Evolutionary conservation across 2,113 vertebrate genomes (phyloP), one percentile per base, ranked within the genome.

Genomic region (Bufo gargarizans): DNA sequence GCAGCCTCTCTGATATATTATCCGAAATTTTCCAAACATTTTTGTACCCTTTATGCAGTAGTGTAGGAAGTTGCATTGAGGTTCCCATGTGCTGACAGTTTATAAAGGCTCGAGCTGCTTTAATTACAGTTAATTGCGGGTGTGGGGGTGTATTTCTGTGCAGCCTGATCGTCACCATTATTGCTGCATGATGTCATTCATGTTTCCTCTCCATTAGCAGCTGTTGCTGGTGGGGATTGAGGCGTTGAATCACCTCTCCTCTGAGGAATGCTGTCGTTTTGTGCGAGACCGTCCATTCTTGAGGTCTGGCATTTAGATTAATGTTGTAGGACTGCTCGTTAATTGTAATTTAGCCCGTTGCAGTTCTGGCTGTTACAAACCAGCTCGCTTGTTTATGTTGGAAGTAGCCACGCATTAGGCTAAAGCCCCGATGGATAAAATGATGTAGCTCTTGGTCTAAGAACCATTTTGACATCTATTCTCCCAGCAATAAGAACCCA

Each of bases 71-170:
- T 63, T 65, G 45, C 13, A 9, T 49, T 50, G 5, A 11, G 47
- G 72, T 50, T 76, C 72, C 17, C 72, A 50, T 50, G 72, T 76
- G 45, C 47, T 3, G 45, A 19, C 47, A 0, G 72, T 50, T 82
- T 47, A 65, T 65, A 65, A 82, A 82, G 59, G 59, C 58, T 63
- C 16, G 19, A 45, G 6, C 58, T 49, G 45, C 80, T 47, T 20
- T 19, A 50, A 82, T 82, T 82, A n/a, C 65, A 43, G 9, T n/a
- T 82, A 82, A 82, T 82, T 65, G 80, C 8, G 45, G 80, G 33
- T 82, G 80, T 63, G 58, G 16, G 59, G 80, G 80, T 65, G 80
- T 82, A 63, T 47, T 81, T 47, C 49, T 84, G 19, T 43, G 55
- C 63, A 53, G 22, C 50, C 65, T 69, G 65, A 49, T 50, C 82